Base-by-base conservation (phyloP, 2,888 invertebrate species). In the Athrips mouffetella region DNA sequence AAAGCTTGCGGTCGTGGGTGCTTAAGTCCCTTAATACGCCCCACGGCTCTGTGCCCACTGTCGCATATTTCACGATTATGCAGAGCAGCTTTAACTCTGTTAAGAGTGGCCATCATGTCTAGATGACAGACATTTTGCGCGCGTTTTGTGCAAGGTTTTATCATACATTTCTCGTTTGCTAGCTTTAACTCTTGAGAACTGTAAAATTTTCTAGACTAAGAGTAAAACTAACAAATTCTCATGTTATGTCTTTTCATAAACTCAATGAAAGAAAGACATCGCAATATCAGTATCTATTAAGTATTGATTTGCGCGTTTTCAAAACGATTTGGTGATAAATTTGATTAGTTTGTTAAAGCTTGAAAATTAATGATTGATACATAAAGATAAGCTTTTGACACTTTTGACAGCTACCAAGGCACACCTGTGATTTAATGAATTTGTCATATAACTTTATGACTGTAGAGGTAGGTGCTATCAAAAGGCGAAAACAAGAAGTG, bases 61-160 rank as follows among this genome's bases (percentile, higher is more conserved):
- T 40, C 31, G 42, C 31, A 31, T 44, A 44, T 44, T 67, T 69
- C 60, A 67, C 66, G 73, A 79, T 83, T 81, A 85, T 84, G 83
- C 76, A 80, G 80, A 85, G 66, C 75, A 67, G 73, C 64, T 65
- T 65, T 82, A 82, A 84, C 76, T 70, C 66, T 67, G 70, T 78
- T 78, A 74, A 67, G 58, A 62, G 66, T 70, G 59, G 62, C 66
- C 64, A 11, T 13, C 21, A 25, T 31, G 11, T 31, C 31, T 21
- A 10, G 5, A 20, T 44, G 42, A 35, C 37, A 21, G 37, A 37
- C 37, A n/a, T 18, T 37, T 21, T 20, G 18, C 37, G 37, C 21
- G 21, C 37, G 33, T n/a, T n/a, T 21, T 37, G n/a, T 8, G 21
- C 20, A 7, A 37, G 37, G 5, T 21, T 18, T 20, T 11, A 11